Base-by-base conservation (phyloP, 2,797 vertebrate genomes). In the Fistularia tabacaria region DNA sequence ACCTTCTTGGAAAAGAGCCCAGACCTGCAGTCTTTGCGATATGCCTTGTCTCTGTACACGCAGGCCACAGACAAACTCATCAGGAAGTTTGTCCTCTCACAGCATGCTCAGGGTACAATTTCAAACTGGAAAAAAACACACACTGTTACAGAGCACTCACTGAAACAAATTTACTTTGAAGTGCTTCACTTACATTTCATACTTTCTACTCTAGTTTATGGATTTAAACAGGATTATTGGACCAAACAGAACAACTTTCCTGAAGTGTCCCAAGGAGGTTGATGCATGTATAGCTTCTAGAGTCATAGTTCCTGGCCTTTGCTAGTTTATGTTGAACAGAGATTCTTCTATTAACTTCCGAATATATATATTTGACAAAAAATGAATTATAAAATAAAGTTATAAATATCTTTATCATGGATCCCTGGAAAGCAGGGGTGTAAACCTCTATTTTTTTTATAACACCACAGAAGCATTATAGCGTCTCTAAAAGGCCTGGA, bases 41-140 rank as follows among this genome's bases (percentile, higher is more conserved):
- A 99, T 0, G 95, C 97, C 57, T 85, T 98, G 76, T 99, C 96
- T 42, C 94, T 99, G 64, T 99, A 99, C 91, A 98, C 96, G 0
- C 96, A 98, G 83, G 95, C 96, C 79, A 99, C 97, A 0, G 96
- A 99, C 84, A 94, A 97, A 73, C 96, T 98, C 80, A 99, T 99
- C 91, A 93, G 95, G 85, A 99, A 97, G 77, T 99, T 98, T 9
- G 87, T 99, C 81, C 94, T 94, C 76, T 96, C 97, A 0, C 97
- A 99, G 82, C 76, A 77, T 0, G 84, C 92, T 1, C 97, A 98
- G 90, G 94, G 97, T 98, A 90, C 62, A 77, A 25, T 25, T 25
- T 25, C 25, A 25, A 25, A 25, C 25, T 25, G 25, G 2, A 25
- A 25, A 25, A 25, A 25, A 25, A 49, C 63, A 59, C 44, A 12